Percentiles rank a stretch among this genome's conserved stretches.
These are phyloP conservation scores for Spea multiplicata DNA, from an alignment of 2,113 vertebrate genomes.

Conservation along the genomic window DNA sequence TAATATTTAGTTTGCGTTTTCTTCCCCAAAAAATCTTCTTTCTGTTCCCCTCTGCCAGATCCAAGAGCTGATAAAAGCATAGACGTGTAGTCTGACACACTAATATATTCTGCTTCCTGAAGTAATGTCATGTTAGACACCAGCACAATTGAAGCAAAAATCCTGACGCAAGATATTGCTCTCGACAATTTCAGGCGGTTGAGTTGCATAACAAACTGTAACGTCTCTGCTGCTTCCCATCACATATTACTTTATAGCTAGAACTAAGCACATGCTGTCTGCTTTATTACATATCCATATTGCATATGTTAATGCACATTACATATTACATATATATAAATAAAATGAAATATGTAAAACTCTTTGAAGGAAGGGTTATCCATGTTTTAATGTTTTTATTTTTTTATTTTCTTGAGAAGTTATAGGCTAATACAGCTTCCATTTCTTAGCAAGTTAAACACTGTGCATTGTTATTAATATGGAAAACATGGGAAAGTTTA, in stretches of 20 bases:
- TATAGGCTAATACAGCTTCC: conserved; percentile 15
- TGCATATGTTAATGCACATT: no score
- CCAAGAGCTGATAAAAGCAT: conserved; percentile 23
- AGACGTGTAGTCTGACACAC: conserved; percentile 1
- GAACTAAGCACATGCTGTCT: background rate
- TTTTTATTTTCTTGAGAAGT: background rate
- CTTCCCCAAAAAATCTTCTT: background rate
- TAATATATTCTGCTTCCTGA: conserved; percentile 31
- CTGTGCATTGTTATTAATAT: background rate
- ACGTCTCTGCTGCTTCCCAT: background rate
- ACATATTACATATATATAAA: no score
- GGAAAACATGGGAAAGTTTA: background rate
- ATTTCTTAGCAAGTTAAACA: conserved; percentile 8
- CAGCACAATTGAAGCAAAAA: background rate
- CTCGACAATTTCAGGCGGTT: background rate
- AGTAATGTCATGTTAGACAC: conserved; percentile 26
- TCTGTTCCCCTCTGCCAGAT: conserved; percentile 3
- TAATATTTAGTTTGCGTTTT: background rate
- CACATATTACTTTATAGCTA: background rate
- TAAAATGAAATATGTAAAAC: background rate
- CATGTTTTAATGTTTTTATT: conserved; percentile 14
- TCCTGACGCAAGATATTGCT: background rate
- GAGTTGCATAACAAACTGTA: conserved; percentile 37
- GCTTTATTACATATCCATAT: background rate
- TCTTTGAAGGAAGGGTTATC: background rate